These are phyloP conservation scores for Ptychochromis oligacanthus DNA, from an alignment of 2,113 vertebrate genomes.

Conservation along the genomic window DNA sequence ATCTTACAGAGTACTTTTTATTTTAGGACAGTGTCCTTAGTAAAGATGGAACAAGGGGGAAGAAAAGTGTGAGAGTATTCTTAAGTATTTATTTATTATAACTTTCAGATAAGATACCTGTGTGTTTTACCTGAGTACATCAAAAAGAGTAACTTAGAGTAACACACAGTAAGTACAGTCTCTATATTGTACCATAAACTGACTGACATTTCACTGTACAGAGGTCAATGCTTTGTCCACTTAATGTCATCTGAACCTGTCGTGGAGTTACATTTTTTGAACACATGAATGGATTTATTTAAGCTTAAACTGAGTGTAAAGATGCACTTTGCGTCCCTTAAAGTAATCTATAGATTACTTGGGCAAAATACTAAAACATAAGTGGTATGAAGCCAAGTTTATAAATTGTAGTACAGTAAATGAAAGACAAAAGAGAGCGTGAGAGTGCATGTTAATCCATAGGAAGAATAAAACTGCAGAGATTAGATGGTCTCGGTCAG, in stretches of 20 bases:
- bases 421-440: background rate
- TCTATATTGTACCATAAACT: background rate
- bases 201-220: background rate
- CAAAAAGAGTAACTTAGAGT: background rate
- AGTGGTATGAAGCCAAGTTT: background rate
- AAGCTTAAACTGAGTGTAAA: background rate
- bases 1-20: background rate
- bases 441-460: conserved; percentile 46
- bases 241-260: background rate
- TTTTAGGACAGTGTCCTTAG: background rate
- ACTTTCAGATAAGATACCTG: background rate
- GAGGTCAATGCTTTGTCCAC: background rate
- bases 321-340: background rate
- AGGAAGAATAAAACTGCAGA: conserved; percentile 49
- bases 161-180: background rate
- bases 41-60: background rate
- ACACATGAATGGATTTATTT: background rate
- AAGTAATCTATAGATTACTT: background rate
- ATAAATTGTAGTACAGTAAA: background rate
- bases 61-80: background rate
- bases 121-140: background rate
- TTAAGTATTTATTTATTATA: background rate
- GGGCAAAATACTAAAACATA: background rate
- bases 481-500: conserved; percentile 47
- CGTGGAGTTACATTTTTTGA: background rate